Base-by-base conservation (phyloP, 1,140 invertebrate genomes). In the Drosophila bipectinata region DNA sequence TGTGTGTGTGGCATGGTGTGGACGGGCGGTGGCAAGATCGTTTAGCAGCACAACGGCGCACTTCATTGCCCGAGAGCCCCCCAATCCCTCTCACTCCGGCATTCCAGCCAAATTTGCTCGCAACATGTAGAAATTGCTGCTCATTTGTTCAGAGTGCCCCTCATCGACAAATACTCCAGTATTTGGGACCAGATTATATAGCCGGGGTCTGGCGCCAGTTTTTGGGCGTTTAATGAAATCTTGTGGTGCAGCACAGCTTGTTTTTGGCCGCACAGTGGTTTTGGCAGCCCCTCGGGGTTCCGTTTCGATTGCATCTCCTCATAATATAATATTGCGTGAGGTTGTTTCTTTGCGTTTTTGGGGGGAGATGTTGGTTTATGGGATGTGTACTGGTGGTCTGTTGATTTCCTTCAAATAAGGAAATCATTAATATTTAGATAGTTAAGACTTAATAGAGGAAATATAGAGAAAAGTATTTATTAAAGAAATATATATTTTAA, bases 11-110 rank as follows among this genome's bases (percentile, higher is more conserved):
- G 83, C 79, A 88, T 79, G 71, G 79, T 88, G 83, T 88, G 83
- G 83, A 88, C 83, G 83, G 83, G 83, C 83, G 83, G 83, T 88
- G 83, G 83, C 83, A 88, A 88, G 83, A 88, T 88, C 83, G 83
- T 88, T 88, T 88, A 88, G 79, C 83, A 88, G 79, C 68, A 62
- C 76, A 75, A 68, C 79, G 83, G 83, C 83, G 83, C 83, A 88
- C 83, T 88, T 88, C 83, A 88, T 88, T 88, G 66, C 74, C 61
- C 48, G 53, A 62, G 7, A 44, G 15, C 39, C 52, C 7, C n/a
- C 44, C 45, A 9, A n/a, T 3, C 39, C 37, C 30, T 12, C 28
- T 24, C n/a, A 39, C 10, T 28, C 37, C 52, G 21, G 68, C 72
- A 88, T 88, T 88, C 79, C 83, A 79, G 78, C 83, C 83, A 79